Base-by-base conservation (phyloP, 2,113 vertebrate species). In the Platycercus adscitus region DNA sequence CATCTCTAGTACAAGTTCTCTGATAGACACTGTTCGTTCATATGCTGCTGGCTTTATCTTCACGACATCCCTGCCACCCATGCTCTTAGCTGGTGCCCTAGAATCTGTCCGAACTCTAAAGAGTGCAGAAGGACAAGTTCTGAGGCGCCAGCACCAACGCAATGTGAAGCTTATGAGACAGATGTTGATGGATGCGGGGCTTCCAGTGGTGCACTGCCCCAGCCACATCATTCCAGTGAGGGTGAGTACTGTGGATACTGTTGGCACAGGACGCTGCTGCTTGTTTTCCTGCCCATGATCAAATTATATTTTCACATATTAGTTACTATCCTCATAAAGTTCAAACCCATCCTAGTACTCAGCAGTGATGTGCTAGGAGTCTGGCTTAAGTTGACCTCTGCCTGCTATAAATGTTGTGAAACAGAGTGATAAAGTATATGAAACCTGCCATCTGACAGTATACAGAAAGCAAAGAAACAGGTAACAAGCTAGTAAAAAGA, bases 41-140 rank as follows among this genome's bases (percentile, higher is more conserved):
- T 99, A 99, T 0, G 99, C 99, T 0, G 99, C 99, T 1, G 99
- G 99, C 46, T 99, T 99, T 77, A 99, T 99, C 85, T 99, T 99
- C 97, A 99, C 99, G 78, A 99, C 99, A 0, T 99, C 99, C 7
- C 96, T 99, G 96, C 99, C 99, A 0, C 99, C 99, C 25, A 99
- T 99, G 99, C 98, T 99, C 80, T 96, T 99, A 28, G 98, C 99
- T 0, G 99, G 99, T 6, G 99, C 99, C 2, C 96, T 98, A 18
- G 98, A 99, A 93, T 99, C 99, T 0, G 98, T 99, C 88, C 98
- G 98, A 69, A 93, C 98, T 23, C 98, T 99, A 13, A 99, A 99
- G 97, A 98, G 98, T 0, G 91, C 98, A 0, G 99, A 99, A 80
- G 99, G 99, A 0, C 98, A 97, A 19, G 13, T 75, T 0, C 98